Evolutionary conservation across 2,888 invertebrate species (phyloP), one percentile per base, ranked within the genome.

Genomic region (Parnassius mnemosyne): DNA sequence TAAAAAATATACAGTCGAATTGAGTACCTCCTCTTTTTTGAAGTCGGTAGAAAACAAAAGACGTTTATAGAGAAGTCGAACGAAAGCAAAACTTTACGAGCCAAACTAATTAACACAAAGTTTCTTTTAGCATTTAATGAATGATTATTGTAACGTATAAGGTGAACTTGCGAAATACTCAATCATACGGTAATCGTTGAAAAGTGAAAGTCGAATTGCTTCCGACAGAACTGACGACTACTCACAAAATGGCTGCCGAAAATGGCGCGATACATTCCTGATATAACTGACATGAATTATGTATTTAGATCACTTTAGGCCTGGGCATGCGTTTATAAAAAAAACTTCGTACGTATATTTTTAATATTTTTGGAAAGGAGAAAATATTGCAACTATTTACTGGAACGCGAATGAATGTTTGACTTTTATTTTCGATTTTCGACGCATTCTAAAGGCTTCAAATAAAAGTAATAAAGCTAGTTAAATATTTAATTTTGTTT

Each of bases 141-240:
- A 10, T 55, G 46, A 25, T 62, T 63, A 59, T 54, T 58, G 51
- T 52, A 58, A 49, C 63, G 44, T 63, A 63, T 63, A 59, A 65
- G 65, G 65, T 66, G 60, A 60, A 65, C 65, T 70, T 68, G 65
- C 67, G 71, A 69, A 69, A 69, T 60, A 46, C 47, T 68, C 64
- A 66, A 68, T 69, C 65, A 68, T 63, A 66, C 59, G 55, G 53
- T 60, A n/a, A 60, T 20, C 52, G 59, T 51, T 67, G 64, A 66
- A 65, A 68, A 69, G 73, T 68, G 73, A 73, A 73, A 73, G 73
- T 68, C 54, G 42, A 59, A 63, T 59, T 56, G 55, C 63, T 63
- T 63, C 59, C 63, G 63, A 59, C 63, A 63, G 50, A 55, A 52
- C 51, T 41, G 59, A 55, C 59, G 59, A 59, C 51, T 50, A 62